Conservation (phyloP, 2,888 invertebrate genomes). For the Galerucella nymphaeae region DNA sequence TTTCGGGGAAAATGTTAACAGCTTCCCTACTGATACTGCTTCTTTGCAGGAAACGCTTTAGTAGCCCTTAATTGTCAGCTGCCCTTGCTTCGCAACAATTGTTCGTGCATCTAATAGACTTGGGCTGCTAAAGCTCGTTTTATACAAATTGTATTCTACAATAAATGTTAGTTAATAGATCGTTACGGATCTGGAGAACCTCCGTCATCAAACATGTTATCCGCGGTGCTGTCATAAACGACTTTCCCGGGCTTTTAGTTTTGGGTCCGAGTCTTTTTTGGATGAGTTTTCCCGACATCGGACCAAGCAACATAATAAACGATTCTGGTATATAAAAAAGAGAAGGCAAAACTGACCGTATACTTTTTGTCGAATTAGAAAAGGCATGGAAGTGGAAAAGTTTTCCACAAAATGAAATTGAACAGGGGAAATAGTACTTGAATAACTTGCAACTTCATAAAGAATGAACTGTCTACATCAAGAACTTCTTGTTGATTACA, state of each 20-base stretch:
- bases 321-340: constrained; percentile 39
- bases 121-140: too few relatives aligned
- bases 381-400: constrained; percentile 37
- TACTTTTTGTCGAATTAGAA: constrained; percentile 42
- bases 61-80: too few relatives aligned
- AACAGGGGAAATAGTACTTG: constrained; percentile 32
- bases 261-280: constrained; percentile 36
- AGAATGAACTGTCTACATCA: constrained; percentile 14
- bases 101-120: too few relatives aligned
- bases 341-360: constrained; percentile 38
- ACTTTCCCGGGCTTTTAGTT: constrained; percentile 40
- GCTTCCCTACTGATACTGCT: too few relatives aligned
- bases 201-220: constrained; percentile 39
- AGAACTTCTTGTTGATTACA: constrained; percentile 17
- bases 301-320: constrained; percentile 42
- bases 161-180: neutral
- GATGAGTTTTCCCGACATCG: constrained; percentile 41
- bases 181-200: constrained; percentile 21
- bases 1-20: too few relatives aligned
- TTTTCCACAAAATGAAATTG: constrained; percentile 39
- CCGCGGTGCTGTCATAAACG: constrained; percentile 44
- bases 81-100: too few relatives aligned
- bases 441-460: constrained; percentile 21
- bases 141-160: neutral
- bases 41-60: too few relatives aligned